Evolutionary conservation across 2,113 vertebrate genomes (phyloP).

Genomic region (Oriolus oriolus): DNA sequence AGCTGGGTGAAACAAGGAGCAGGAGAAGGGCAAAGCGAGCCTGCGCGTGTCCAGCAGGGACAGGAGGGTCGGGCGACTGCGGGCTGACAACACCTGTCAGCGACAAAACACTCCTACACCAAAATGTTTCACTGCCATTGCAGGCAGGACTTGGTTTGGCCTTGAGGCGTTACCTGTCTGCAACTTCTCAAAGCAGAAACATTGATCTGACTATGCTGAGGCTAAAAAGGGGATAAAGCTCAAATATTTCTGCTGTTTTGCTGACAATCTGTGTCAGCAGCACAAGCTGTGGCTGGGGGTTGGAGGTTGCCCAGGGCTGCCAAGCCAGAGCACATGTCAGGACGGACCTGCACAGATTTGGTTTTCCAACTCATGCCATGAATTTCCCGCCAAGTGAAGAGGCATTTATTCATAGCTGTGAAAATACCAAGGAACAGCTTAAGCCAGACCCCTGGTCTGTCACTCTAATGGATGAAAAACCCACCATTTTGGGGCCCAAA

Average conservation of each 20-base stretch:
- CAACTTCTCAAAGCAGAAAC: background rate
- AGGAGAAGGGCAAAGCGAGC: background rate
- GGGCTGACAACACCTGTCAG: background rate
- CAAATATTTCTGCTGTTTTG: background rate
- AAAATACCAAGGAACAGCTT: accelerated
- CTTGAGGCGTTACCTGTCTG: background rate
- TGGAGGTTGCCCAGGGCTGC: background rate
- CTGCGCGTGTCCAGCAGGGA: background rate
- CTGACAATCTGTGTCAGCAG: background rate
- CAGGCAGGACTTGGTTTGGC: background rate
- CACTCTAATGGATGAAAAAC: background rate
- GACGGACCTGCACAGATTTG: accelerated
- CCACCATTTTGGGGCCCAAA: no score
- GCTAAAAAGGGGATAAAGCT: background rate
- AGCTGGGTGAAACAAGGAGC: background rate
- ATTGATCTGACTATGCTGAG: accelerated
- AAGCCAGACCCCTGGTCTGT: background rate
- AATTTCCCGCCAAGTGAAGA: background rate
- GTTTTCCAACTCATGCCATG: background rate
- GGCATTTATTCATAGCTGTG: background rate
- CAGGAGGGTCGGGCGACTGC: background rate
- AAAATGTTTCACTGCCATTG: background rate
- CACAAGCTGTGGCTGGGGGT: background rate
- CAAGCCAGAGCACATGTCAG: background rate
- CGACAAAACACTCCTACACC: background rate